Percentiles rank a stretch among this genome's conserved stretches.
Conservation (phyloP, 2,888 invertebrate genomes). For the Cyrtodaria siliqua region DNA sequence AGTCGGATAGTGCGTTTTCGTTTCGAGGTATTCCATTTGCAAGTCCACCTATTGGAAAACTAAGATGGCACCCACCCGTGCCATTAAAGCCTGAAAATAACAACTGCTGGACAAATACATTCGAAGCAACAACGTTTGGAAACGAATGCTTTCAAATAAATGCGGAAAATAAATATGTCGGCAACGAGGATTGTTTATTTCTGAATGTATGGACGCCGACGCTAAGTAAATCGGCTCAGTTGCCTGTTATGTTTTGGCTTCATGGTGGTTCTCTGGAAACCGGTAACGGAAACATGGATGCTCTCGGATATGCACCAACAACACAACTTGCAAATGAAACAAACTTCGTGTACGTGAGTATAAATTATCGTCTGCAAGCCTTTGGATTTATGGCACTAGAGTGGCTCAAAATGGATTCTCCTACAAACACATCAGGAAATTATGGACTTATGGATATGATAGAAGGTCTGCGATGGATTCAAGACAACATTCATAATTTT, state of each 20-base stretch:
- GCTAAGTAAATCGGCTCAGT: too few relatives aligned
- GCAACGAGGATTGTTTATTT: too few relatives aligned
- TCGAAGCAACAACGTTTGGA: constrained; percentile 43
- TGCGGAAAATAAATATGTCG: constrained; percentile 10
- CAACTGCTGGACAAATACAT: constrained; percentile 67
- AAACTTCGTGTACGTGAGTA: constrained; percentile 94
- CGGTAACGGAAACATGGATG: constrained; percentile 64
- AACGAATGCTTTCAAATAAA: neutral
- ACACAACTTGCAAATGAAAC: constrained; percentile 91
- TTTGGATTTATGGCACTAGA: constrained; percentile 91
- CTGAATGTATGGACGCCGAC: too few relatives aligned
- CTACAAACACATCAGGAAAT: constrained; percentile 70
- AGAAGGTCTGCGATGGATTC: constrained; percentile 74
- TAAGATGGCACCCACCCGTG: constrained; percentile 68
- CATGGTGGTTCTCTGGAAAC: constrained; percentile 76
- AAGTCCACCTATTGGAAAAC: constrained; percentile 57
- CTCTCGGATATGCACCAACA: constrained; percentile 88
- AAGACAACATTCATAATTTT: too few relatives aligned
- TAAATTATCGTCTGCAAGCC: constrained; percentile 91
- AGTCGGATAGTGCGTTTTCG: too few relatives aligned
- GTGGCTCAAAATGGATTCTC: constrained; percentile 36
- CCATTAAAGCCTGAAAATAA: constrained; percentile 14
- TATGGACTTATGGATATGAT: constrained; percentile 78
- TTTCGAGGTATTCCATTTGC: constrained; percentile 77
- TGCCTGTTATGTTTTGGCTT: constrained; percentile 82